These are phyloP conservation scores for Apostichopus parvimensis DNA, from an alignment of 35 echinoderm and acorn worm species.

Conservation along the genomic window DNA sequence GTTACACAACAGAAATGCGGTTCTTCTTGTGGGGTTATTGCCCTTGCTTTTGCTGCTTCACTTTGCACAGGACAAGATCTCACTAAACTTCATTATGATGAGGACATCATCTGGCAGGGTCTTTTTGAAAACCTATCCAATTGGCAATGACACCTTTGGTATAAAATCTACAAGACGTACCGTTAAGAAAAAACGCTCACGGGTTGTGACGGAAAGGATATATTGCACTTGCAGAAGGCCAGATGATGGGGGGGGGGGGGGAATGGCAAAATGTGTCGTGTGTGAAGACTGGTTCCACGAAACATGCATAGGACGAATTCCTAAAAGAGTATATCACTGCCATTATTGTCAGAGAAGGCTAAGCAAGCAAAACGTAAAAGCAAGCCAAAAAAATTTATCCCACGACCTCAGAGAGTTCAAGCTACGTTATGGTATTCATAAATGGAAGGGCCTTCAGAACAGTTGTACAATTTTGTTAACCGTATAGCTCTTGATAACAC, in stretches of 20 bases:
- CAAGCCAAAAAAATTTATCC: background rate
- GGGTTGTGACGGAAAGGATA: background rate
- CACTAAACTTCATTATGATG: background rate
- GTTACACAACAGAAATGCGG: constrained; percentile 23
- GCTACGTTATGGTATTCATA: background rate
- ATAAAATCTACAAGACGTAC: background rate
- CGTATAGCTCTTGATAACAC: background rate
- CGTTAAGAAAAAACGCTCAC: background rate
- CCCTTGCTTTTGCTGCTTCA: constrained; percentile 12
- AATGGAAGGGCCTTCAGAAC: background rate
- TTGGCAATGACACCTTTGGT: background rate
- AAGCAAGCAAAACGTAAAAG: background rate
- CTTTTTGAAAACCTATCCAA: background rate
- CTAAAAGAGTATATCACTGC: background rate
- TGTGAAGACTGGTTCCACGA: background rate
- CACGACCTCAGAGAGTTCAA: background rate
- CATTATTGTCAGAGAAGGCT: background rate
- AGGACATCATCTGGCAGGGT: constrained; percentile 4
- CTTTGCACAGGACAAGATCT: constrained; percentile 19
- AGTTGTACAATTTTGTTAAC: constrained; percentile 28
- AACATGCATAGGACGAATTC: background rate
- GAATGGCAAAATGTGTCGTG: background rate
- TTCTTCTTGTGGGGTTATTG: constrained; percentile 38
- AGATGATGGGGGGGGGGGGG: background rate
- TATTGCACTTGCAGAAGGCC: background rate